Evolutionary conservation across 2,113 vertebrate genomes (phyloP).

Genomic region (Spermophilus dauricus): DNA sequence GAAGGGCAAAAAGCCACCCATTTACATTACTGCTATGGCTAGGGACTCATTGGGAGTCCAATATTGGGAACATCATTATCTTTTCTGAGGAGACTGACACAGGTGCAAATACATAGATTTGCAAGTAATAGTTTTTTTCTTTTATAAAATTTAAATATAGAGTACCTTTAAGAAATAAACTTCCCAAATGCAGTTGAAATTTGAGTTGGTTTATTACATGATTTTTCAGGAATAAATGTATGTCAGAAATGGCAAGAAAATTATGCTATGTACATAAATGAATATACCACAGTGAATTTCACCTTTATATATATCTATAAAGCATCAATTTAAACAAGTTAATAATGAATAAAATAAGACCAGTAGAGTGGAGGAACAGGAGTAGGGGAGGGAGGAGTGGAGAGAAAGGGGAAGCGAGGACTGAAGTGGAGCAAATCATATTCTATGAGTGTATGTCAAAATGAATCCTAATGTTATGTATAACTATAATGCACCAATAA

Average conservation of each 20-base stretch:
- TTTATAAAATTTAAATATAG: slow-evolving; percentile 2
- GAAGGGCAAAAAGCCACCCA: background rate
- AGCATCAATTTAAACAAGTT: too few relatives aligned
- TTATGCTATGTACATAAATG: too few relatives aligned
- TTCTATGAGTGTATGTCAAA: too few relatives aligned
- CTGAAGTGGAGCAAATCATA: too few relatives aligned
- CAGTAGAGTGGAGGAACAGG: too few relatives aligned
- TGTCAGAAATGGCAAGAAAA: background rate
- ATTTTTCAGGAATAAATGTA: slow-evolving; percentile 20
- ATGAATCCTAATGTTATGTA: too few relatives aligned
- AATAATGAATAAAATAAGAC: too few relatives aligned
- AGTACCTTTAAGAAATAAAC: slow-evolving; percentile 24
- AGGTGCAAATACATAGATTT: background rate
- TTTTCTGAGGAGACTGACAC: background rate
- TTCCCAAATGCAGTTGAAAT: background rate
- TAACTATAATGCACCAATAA: too few relatives aligned
- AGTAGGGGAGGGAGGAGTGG: too few relatives aligned
- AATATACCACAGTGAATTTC: too few relatives aligned
- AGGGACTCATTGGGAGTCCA: background rate
- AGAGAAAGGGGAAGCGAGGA: too few relatives aligned
- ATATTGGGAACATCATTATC: background rate
- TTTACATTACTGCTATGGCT: background rate
- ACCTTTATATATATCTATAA: too few relatives aligned
- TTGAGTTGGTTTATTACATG: background rate
- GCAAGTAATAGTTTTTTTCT: background rate